phyloP scores from a whole-genome alignment of 2,888 invertebrate species.

The Pheosia gnoma region DNA sequence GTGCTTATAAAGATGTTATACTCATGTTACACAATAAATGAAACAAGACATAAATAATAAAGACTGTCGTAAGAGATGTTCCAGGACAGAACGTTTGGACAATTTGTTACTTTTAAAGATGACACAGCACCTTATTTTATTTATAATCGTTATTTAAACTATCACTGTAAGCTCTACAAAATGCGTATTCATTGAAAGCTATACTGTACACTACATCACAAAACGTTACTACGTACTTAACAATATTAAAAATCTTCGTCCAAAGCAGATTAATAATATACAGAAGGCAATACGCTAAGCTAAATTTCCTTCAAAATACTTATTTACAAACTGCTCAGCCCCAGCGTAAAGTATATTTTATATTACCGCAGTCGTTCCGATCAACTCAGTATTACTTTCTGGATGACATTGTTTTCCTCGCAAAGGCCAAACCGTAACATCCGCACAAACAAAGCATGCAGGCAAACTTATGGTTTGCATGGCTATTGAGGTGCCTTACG shows the following conservation, averaged over 20 bases:
- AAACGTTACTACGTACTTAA: constrained; percentile 29
- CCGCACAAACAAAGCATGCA: constrained; percentile 81
- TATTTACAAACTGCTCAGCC: constrained; percentile 68
- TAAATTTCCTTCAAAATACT: constrained; percentile 36
- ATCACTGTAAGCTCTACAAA: constrained; percentile 19
- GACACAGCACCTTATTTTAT: constrained; percentile 24
- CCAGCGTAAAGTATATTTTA: constrained; percentile 52
- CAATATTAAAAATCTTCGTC: constrained; percentile 24
- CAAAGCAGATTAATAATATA: constrained; percentile 53
- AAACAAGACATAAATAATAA: constrained; percentile 32
- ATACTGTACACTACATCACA: constrained; percentile 42
- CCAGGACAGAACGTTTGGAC: constrained; percentile 52
- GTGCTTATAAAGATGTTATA: constrained; percentile 32
- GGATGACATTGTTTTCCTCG: constrained; percentile 39
- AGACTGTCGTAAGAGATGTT: constrained; percentile 78
- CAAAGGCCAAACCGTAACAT: constrained; percentile 62
- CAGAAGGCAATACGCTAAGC: constrained; percentile 60
- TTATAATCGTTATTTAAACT: constrained; percentile 10
- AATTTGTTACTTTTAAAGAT: constrained; percentile 16
- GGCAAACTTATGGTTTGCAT: constrained; percentile 60
- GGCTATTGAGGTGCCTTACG: constrained; percentile 80
- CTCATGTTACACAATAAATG: constrained; percentile 30
- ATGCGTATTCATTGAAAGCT: constrained; percentile 34
- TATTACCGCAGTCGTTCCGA: constrained; percentile 29
- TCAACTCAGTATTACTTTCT: constrained; percentile 28